Evolutionary conservation across 1,140 invertebrate genomes (phyloP).

Genomic region (Drosophila mauritiana): DNA sequence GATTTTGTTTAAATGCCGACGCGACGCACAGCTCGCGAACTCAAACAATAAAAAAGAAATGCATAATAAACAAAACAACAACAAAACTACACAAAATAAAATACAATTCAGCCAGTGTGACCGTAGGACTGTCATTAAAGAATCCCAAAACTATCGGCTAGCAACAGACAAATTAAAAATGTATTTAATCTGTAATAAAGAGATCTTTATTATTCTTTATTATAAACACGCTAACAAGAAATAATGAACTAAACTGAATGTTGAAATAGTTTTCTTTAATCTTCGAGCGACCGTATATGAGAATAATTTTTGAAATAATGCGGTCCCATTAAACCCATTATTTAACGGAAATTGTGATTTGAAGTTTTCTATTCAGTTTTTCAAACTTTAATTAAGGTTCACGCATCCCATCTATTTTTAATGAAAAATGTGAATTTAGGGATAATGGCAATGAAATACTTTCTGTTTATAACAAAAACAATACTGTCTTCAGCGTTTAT

Average conservation of each 20-base stretch:
- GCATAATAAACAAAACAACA: conserved; percentile 63
- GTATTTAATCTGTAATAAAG: background rate
- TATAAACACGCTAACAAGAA: background rate
- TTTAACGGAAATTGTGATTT: background rate
- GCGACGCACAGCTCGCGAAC: conserved; percentile 28
- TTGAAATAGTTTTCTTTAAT: no score
- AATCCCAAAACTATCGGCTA: background rate
- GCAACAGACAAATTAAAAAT: background rate
- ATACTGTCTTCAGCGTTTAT: conserved; percentile 55
- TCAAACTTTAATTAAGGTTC: background rate
- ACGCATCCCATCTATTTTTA: background rate
- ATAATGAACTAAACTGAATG: no score
- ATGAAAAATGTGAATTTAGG: background rate
- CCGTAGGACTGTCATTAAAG: conserved; percentile 5
- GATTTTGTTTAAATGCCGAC: conserved; percentile 10
- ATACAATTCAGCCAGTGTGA: conserved; percentile 45
- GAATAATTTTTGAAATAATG: no score
- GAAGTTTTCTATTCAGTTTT: background rate
- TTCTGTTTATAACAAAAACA: conserved; percentile 66
- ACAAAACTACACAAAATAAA: conserved; percentile 55
- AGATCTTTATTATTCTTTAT: background rate
- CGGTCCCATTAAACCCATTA: no score
- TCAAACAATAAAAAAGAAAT: conserved; percentile 75
- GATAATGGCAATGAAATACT: conserved; percentile 26
- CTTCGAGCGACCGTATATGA: no score